Conservation (phyloP, 2,113 vertebrate genomes). For the Strix uralensis region DNA sequence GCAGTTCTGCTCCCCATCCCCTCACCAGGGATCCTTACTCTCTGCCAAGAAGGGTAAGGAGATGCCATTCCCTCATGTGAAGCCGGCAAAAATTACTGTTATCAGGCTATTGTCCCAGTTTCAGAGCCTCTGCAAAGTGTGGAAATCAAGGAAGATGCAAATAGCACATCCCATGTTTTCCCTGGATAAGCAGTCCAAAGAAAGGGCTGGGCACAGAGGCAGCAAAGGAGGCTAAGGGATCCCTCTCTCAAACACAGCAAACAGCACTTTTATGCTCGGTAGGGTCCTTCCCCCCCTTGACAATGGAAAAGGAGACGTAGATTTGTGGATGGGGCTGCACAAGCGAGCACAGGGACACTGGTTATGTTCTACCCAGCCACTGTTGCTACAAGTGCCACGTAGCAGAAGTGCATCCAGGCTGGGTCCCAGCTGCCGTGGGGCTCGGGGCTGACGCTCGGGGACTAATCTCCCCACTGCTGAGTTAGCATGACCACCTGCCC, state of each 20-base stretch:
- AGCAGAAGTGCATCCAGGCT: neutral
- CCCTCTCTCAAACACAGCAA: neutral
- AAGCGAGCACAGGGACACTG: neutral
- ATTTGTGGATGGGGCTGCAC: neutral
- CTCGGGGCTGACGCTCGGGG: neutral
- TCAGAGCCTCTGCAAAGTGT: neutral
- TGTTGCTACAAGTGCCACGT: fast-evolving
- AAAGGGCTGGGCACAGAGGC: neutral
- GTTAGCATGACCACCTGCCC: neutral
- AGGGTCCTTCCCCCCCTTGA: neutral
- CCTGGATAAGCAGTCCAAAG: neutral
- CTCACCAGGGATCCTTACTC: neutral
- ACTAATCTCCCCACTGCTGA: neutral
- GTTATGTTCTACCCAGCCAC: neutral
- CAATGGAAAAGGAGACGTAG: neutral
- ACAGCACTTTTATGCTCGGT: neutral
- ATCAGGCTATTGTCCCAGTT: neutral
- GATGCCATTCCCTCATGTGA: neutral
- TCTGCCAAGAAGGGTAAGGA: neutral
- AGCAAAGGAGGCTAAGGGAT: slow-evolving; percentile 20
- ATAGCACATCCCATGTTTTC: neutral
- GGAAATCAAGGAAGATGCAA: neutral
- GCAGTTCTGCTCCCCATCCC: neutral
- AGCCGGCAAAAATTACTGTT: neutral
- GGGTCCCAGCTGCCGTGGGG: neutral